These are phyloP conservation scores for Proterorhinus semilunaris DNA, from an alignment of 2,113 vertebrate genomes.

Conservation along the genomic window DNA sequence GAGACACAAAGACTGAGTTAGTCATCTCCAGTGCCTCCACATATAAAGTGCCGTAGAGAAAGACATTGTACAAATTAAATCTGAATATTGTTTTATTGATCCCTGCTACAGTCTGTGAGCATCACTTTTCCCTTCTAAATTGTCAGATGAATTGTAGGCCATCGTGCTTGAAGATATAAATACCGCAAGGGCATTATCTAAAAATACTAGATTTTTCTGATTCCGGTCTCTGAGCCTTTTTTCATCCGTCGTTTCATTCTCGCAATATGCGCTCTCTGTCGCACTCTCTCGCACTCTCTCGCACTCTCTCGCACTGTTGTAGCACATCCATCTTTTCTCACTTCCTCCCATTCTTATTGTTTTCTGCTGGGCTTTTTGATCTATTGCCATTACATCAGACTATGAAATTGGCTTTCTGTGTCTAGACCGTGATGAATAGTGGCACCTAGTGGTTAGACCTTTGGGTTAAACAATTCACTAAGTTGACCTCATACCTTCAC, in stretches of 20 bases:
- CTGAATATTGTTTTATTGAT: conserved; percentile 6
- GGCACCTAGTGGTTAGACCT: conserved; percentile 68
- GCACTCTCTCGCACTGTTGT: conserved; percentile 7
- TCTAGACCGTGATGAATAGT: conserved; percentile 48
- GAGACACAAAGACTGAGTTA: too few relatives aligned
- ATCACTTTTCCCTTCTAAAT: conserved; percentile 29
- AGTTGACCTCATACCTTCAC: conserved; percentile 10
- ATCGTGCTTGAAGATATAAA: conserved; percentile 9
- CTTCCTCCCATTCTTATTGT: conserved; percentile 31
- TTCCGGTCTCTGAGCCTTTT: conserved; percentile 31
- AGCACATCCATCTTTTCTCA: conserved; percentile 16
- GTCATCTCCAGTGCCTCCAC: too few relatives aligned
- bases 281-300: conserved; percentile 6
- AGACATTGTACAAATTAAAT: conserved; percentile 7
- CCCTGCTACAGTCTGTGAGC: conserved; percentile 14
- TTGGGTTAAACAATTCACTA: conserved; percentile 23
- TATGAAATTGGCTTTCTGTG: conserved; percentile 42
- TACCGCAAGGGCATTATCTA: conserved; percentile 27
- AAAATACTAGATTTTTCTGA: conserved; percentile 39
- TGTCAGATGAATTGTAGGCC: conserved; percentile 34
- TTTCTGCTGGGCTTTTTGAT: conserved; percentile 45
- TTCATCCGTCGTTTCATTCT: conserved; percentile 20
- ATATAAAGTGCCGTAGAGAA: not conserved
- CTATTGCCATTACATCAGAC: conserved; percentile 71
- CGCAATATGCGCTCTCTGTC: conserved; percentile 4